Conservation (phyloP, 2,113 vertebrate species). For the Tretioscincus oriximinensis region DNA sequence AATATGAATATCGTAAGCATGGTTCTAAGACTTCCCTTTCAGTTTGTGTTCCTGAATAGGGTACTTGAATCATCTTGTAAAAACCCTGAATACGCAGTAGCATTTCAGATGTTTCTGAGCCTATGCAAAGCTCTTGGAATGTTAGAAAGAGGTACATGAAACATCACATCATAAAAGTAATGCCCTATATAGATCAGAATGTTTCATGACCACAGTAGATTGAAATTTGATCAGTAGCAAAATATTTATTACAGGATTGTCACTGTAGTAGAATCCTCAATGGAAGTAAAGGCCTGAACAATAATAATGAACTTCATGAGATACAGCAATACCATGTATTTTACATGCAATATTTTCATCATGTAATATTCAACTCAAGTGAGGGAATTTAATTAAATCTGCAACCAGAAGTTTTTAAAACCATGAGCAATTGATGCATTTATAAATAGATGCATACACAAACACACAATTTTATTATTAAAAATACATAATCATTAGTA, state of each 20-base stretch:
- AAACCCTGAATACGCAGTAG: neutral
- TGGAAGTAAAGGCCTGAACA: neutral
- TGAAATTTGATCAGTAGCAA: neutral
- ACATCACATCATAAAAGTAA: fast-evolving
- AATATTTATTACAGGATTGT: neutral
- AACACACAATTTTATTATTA: too few species aligned
- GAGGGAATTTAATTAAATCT: neutral
- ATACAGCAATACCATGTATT: neutral
- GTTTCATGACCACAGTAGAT: neutral
- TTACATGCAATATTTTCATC: neutral
- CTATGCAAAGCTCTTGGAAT: neutral
- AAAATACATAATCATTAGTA: too few species aligned
- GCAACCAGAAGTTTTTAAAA: neutral
- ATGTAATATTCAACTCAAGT: neutral
- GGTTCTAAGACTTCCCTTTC: neutral
- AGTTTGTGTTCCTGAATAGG: neutral
- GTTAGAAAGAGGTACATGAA: fast-evolving
- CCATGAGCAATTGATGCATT: too few species aligned
- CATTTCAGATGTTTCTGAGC: neutral
- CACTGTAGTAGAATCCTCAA: neutral
- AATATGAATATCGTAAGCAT: neutral
- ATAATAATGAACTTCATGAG: neutral
- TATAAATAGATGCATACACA: too few species aligned
- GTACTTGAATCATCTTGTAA: neutral
- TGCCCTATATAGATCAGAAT: neutral